Evolutionary conservation across 2,797 vertebrate species (phyloP).

Genomic region (Acrossocheilus fasciatus): DNA sequence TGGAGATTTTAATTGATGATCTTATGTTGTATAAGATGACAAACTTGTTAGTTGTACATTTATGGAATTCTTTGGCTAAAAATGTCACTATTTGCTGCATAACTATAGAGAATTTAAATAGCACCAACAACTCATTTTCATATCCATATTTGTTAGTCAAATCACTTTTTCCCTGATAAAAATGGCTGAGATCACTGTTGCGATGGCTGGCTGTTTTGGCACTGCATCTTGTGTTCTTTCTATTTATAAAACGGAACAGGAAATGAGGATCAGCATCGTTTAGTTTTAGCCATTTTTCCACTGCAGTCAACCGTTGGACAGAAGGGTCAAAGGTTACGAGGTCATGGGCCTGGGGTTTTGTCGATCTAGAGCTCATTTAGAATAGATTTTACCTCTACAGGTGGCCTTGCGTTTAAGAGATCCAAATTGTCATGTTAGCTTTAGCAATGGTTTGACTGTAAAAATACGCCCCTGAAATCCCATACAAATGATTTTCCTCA

Average conservation of each 20-base stretch:
- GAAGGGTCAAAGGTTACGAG: conserved; percentile 24
- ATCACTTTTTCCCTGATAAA: conserved; percentile 11
- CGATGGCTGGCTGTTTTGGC: not conserved
- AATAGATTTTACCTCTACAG: not conserved
- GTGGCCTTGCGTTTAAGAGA: not conserved
- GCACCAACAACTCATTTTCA: conserved; percentile 37
- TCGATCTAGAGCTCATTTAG: not conserved
- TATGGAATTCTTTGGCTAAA: not conserved
- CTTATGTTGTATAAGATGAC: not conserved
- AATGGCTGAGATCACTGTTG: not conserved
- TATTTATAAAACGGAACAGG: not conserved
- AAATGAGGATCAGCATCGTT: not conserved
- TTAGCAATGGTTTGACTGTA: not conserved
- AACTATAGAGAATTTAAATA: not conserved
- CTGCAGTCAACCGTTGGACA: not conserved
- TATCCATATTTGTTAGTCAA: conserved; percentile 54
- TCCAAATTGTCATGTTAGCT: not conserved
- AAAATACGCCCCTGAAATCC: not conserved
- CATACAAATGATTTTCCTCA: not conserved
- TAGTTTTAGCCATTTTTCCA: not conserved
- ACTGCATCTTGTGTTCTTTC: not conserved
- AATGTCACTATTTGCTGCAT: not conserved
- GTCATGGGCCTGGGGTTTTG: not conserved
- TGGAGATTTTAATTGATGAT: not conserved
- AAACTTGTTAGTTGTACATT: not conserved